Conservation (phyloP, 1,140 invertebrate genomes). For the Philotrypesis tridentata region DNA sequence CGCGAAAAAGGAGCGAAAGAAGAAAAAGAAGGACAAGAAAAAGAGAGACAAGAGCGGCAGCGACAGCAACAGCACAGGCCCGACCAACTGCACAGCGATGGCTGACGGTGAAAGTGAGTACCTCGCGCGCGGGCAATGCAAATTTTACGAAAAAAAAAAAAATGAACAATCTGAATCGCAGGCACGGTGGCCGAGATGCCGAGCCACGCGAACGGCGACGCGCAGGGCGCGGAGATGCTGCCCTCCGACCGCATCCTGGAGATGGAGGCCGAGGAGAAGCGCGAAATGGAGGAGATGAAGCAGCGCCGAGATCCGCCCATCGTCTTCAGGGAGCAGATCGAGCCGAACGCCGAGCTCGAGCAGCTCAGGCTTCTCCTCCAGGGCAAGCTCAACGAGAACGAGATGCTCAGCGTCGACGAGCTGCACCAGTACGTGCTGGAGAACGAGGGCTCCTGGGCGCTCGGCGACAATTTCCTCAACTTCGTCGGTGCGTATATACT, state of each 20-base stretch:
- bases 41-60: conserved; percentile 70
- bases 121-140: not conserved
- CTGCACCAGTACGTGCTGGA: conserved; percentile 89
- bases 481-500: conserved; percentile 83
- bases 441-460: conserved; percentile 92
- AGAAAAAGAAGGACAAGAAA: conserved; percentile 83
- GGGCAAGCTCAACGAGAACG: conserved; percentile 80
- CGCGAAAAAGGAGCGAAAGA: conserved; percentile 81
- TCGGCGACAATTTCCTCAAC: conserved; percentile 89
- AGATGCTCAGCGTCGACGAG: conserved; percentile 84
- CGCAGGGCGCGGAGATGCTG: conserved; percentile 59
- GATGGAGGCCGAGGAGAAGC: conserved; percentile 80
- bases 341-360: conserved; percentile 81
- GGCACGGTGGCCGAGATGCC: conserved; percentile 62
- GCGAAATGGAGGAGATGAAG: conserved; percentile 81
- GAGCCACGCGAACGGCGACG: conserved; percentile 11
- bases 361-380: conserved; percentile 77
- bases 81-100: conserved; percentile 66
- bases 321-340: conserved; percentile 83
- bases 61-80: conserved; percentile 68
- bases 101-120: conserved; percentile 66
- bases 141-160: conserved; percentile 6
- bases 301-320: conserved; percentile 87
- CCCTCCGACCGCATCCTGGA: conserved; percentile 74
- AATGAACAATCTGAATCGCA: conserved; percentile 25